Percentiles rank a stretch among this genome's conserved stretches.
Conservation (phyloP, 2,888 invertebrate genomes). For the Coleophora flavipennella region DNA sequence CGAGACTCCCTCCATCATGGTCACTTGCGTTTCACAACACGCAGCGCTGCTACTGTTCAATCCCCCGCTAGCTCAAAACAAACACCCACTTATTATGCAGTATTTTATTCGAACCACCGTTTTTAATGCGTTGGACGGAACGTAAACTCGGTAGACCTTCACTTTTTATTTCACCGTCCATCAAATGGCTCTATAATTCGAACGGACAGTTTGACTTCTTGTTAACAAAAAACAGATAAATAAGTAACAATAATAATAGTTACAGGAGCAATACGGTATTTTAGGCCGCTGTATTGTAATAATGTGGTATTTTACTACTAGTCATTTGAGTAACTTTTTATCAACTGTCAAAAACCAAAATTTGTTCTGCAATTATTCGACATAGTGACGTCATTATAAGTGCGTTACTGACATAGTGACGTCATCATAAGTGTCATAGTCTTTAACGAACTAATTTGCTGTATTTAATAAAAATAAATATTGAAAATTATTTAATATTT, state of each 20-base stretch:
- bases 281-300: no score
- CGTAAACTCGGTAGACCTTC: slow-evolving; percentile 26
- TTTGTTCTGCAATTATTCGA: no score
- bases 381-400: no score
- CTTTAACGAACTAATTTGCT: no score
- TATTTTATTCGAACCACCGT: slow-evolving; percentile 25
- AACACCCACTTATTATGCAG: slow-evolving; percentile 32
- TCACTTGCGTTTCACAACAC: slow-evolving; percentile 43
- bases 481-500: no score
- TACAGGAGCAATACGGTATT: no score
- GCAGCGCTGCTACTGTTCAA: slow-evolving; percentile 62
- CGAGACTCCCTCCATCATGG: slow-evolving; percentile 20
- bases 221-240: slow-evolving; percentile 25
- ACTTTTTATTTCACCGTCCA: slow-evolving; percentile 23
- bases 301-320: no score
- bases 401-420: no score
- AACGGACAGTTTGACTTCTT: slow-evolving; percentile 31
- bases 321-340: no score
- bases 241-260: slow-evolving; percentile 4
- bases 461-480: no score
- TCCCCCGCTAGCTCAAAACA: slow-evolving; percentile 52
- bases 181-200: slow-evolving; percentile 32
- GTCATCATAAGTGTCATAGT: no score
- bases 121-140: slow-evolving; percentile 29
- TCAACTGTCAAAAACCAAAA: no score